Evolutionary conservation across 2,113 vertebrate genomes (phyloP).

Genomic region (Cyphomyrus discorhynchus): DNA sequence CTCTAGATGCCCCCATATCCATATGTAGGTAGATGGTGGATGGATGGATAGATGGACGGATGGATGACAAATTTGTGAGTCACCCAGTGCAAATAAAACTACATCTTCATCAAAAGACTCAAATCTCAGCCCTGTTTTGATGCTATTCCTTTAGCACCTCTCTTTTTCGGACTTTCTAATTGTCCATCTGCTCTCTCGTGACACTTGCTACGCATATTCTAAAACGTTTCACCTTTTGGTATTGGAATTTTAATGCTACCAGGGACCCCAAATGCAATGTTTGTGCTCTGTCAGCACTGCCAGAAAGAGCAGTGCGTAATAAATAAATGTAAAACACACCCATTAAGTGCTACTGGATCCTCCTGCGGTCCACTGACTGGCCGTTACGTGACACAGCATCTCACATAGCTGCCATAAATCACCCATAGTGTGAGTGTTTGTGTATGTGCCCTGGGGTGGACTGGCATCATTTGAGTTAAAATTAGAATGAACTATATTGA

Average conservation of each 20-base stretch:
- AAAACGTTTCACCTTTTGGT: neutral
- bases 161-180: neutral
- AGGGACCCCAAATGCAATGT: neutral
- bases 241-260: neutral
- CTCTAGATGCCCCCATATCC: neutral
- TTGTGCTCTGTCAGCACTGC: neutral
- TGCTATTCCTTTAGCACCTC: neutral
- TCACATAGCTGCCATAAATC: neutral
- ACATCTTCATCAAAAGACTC: neutral
- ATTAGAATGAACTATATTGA: neutral
- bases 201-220: neutral
- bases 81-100: neutral
- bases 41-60: neutral
- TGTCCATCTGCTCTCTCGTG: neutral
- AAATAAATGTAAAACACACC: neutral
- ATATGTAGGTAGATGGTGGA: neutral
- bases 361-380: neutral
- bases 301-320: neutral
- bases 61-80: neutral
- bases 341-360: neutral
- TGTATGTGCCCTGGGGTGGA: too few species aligned
- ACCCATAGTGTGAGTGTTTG: neutral
- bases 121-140: neutral
- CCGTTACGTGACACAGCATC: neutral
- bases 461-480: neutral